Conservation (phyloP, 2,113 vertebrate genomes). For the Ptilorrhoa leucosticta region DNA sequence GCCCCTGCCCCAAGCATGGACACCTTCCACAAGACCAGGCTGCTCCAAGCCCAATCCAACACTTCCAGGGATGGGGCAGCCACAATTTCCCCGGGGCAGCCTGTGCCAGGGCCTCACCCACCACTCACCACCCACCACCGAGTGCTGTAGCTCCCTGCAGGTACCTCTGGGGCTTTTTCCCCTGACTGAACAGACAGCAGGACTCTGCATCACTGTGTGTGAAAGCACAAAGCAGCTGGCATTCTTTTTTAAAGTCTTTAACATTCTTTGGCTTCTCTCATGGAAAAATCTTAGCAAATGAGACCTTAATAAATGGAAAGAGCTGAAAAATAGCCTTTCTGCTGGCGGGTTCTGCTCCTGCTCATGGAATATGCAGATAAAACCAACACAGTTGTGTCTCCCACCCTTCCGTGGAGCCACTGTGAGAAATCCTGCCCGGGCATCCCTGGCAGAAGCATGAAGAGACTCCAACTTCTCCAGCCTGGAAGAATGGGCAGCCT, state of each 20-base stretch:
- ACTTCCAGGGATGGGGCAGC: neutral
- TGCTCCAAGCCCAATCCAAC: neutral
- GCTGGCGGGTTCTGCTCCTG: neutral
- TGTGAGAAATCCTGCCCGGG: neutral
- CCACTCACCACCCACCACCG: neutral
- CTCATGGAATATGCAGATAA: neutral
- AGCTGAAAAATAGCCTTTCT: slow-evolving; percentile 15
- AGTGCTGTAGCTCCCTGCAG: rapidly evolving
- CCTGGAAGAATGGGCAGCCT: neutral
- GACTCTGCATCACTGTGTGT: neutral
- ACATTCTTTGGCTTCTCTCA: slow-evolving; percentile 31
- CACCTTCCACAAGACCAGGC: rapidly evolving
- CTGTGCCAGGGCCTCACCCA: neutral
- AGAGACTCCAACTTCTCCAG: neutral
- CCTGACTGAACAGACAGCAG: neutral
- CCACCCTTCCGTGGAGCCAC: neutral
- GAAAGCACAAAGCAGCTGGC: neutral
- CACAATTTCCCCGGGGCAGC: neutral
- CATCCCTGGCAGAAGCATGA: neutral
- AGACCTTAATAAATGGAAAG: slow-evolving; percentile 45
- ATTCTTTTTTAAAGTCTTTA: neutral
- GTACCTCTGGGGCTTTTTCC: rapidly evolving
- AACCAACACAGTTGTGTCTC: neutral
- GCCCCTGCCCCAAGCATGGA: neutral
- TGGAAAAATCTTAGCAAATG: slow-evolving; percentile 51